Conservation (phyloP, 35 echinoderm and acorn worm genomes). For the Diadema setosum region DNA sequence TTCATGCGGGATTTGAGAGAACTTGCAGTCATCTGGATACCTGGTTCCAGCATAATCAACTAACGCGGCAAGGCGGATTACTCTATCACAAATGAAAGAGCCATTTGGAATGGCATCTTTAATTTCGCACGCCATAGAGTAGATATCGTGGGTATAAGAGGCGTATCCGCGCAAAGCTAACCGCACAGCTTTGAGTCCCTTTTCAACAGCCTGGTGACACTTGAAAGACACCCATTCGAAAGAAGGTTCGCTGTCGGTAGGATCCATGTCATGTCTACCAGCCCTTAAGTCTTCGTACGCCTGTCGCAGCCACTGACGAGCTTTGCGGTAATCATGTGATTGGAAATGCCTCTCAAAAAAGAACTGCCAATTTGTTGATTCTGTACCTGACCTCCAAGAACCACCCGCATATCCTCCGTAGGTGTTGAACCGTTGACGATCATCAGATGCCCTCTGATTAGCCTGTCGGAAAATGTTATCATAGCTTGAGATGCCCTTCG, state of each 20-base stretch:
- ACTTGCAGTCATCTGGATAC: background rate
- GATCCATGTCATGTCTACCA: background rate
- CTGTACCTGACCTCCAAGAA: background rate
- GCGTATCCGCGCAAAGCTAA: background rate
- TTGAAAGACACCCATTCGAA: background rate
- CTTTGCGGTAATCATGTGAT: slow-evolving; percentile 12
- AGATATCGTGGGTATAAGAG: background rate
- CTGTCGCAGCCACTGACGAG: slow-evolving; percentile 36
- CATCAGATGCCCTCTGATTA: background rate
- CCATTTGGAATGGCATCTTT: background rate
- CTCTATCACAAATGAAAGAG: background rate
- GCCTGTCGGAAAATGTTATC: background rate
- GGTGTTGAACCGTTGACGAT: background rate
- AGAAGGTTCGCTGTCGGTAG: background rate
- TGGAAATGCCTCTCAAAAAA: background rate
- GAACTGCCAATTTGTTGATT: background rate
- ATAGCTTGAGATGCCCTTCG: background rate
- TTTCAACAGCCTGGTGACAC: background rate
- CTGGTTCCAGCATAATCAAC: background rate
- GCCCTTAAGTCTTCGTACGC: slow-evolving; percentile 10
- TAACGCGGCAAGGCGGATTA: background rate
- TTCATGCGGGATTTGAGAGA: background rate
- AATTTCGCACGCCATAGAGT: background rate
- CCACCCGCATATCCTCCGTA: background rate
- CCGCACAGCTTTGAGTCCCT: background rate